phyloP scores from a whole-genome alignment of 2,888 invertebrate genomes.

The Cartodere bifasciata region DNA sequence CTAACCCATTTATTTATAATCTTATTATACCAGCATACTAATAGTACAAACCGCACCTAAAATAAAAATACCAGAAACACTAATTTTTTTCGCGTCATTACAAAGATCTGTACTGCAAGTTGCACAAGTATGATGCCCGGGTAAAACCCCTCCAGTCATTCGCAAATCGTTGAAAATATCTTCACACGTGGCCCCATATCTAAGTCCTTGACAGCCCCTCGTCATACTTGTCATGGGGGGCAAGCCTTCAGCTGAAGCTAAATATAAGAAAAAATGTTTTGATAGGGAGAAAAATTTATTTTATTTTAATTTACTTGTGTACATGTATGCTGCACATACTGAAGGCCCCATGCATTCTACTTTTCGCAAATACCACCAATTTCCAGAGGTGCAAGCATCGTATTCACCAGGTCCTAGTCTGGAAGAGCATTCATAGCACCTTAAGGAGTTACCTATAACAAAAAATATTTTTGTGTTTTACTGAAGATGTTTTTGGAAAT shows the following conservation, averaged over 20 bases:
- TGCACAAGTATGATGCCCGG: slow-evolving; percentile 25
- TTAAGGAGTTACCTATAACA: slow-evolving; percentile 19
- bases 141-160: slow-evolving; percentile 19
- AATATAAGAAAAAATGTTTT: slow-evolving; percentile 7
- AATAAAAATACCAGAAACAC: too few species aligned
- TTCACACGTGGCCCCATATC: slow-evolving; percentile 25
- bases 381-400: slow-evolving; percentile 22
- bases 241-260: slow-evolving; percentile 7
- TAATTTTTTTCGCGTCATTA: slow-evolving; percentile 10
- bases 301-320: slow-evolving; percentile 21
- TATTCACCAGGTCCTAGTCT: slow-evolving; percentile 19
- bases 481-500: too few species aligned
- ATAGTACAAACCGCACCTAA: too few species aligned
- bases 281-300: slow-evolving; percentile 10
- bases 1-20: too few species aligned
- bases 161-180: slow-evolving; percentile 25
- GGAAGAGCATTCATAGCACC: slow-evolving; percentile 25
- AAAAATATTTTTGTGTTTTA: too few species aligned
- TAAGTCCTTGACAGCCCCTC: slow-evolving; percentile 25
- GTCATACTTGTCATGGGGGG: slow-evolving; percentile 16
- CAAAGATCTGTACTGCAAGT: slow-evolving; percentile 26
- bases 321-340: slow-evolving; percentile 25
- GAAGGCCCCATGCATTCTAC: slow-evolving; percentile 24
- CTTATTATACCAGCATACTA: too few species aligned
- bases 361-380: slow-evolving; percentile 19